These are phyloP conservation scores for Herpetotheres cachinnans DNA, from an alignment of 2,113 vertebrate genomes.

Conservation along the genomic window DNA sequence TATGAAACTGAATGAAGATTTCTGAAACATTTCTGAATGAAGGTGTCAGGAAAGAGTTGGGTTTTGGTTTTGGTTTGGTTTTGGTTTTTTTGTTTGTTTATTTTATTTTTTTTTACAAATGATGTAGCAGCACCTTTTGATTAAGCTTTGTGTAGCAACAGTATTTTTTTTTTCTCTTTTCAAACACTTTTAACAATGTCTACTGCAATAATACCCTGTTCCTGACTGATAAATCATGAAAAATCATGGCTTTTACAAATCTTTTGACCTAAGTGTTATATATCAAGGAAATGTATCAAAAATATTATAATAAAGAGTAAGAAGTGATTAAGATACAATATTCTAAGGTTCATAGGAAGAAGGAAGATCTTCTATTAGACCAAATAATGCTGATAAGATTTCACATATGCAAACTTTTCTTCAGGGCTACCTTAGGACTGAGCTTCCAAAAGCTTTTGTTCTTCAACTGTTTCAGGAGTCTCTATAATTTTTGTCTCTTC, in stretches of 20 bases:
- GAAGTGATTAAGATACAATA: background rate
- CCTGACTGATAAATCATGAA: background rate
- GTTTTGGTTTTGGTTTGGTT: background rate
- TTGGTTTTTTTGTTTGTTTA: background rate
- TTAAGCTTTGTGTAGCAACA: background rate
- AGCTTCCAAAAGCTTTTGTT: background rate
- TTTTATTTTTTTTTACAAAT: background rate
- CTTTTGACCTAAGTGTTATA: background rate
- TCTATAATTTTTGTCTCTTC: background rate
- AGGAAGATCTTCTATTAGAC: background rate
- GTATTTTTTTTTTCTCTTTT: background rate
- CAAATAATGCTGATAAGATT: background rate
- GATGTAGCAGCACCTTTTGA: background rate
- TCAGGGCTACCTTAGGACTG: background rate
- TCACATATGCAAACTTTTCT: accelerated
- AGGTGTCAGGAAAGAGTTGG: background rate
- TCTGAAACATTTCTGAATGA: background rate
- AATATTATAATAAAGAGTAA: background rate
- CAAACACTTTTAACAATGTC: background rate
- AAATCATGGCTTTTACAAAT: background rate
- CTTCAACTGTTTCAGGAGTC: background rate
- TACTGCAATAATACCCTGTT: accelerated
- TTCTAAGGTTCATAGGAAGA: background rate
- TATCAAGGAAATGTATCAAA: background rate
- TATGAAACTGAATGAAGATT: background rate